A percentile compares a stretch with the other conserved stretches of the same genome.
Conservation (phyloP, 1,140 invertebrate genomes). For the Pectinophora gossypiella region DNA sequence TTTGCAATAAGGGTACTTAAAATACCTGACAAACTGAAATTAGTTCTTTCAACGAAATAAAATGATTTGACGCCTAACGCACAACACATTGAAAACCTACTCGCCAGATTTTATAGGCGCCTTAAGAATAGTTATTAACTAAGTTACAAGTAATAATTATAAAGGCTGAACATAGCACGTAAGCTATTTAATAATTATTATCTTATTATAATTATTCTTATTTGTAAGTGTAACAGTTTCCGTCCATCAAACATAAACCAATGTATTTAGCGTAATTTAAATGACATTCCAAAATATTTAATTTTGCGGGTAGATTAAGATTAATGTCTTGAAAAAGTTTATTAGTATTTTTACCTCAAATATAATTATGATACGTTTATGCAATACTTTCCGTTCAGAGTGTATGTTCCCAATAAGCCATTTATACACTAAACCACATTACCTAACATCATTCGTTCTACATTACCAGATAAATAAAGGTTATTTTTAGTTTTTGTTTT, state of each 20-base stretch:
- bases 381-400: too few species aligned
- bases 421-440: too few species aligned
- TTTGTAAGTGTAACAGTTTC: not conserved
- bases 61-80: too few species aligned
- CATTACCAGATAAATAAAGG: too few species aligned
- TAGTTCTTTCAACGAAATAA: not conserved
- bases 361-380: not conserved
- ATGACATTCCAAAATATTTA: too few species aligned
- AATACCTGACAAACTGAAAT: not conserved
- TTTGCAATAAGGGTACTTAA: not conserved
- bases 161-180: slow-evolving; percentile 23
- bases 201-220: not conserved
- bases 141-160: not conserved
- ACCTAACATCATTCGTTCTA: too few species aligned
- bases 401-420: too few species aligned
- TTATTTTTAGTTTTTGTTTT: too few species aligned
- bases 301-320: too few species aligned
- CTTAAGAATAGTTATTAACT: not conserved
- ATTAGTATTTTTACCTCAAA: not conserved
- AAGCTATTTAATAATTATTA: slow-evolving; percentile 5
- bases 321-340: not conserved
- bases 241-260: not conserved
- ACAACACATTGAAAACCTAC: not conserved
- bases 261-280: too few species aligned
- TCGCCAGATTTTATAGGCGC: too few species aligned